Evolutionary conservation across 2,797 vertebrate genomes (phyloP).

Genomic region (Acanthurus leucopareius): DNA sequence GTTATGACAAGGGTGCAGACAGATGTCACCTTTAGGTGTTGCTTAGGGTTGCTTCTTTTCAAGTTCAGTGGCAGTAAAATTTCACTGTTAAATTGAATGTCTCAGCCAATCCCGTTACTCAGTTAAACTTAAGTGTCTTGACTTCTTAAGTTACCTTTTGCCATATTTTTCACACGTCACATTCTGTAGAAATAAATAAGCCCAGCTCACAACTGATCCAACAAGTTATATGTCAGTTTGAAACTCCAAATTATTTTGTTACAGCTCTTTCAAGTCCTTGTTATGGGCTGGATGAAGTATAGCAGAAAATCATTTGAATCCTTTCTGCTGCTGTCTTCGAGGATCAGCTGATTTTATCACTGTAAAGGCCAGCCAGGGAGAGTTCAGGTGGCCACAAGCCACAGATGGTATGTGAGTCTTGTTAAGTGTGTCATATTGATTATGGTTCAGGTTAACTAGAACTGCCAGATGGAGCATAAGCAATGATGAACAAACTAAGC

Average conservation of each 20-base stretch:
- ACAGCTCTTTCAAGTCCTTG: conserved; percentile 42
- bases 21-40: not conserved
- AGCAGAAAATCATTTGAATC: conserved; percentile 53
- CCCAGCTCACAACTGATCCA: conserved; percentile 15
- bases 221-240: conserved; percentile 24
- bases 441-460: conserved; percentile 35
- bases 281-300: conserved; percentile 38
- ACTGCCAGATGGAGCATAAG: conserved; percentile 52
- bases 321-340: conserved; percentile 50
- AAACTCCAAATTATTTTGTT: conserved; percentile 34
- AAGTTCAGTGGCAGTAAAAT: not conserved
- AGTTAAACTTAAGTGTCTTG: not conserved
- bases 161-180: not conserved
- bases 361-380: conserved; percentile 27
- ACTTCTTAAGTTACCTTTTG: not conserved
- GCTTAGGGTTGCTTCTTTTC: conserved; percentile 10
- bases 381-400: conserved; percentile 34
- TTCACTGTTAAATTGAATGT: not conserved
- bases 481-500: conserved; percentile 33
- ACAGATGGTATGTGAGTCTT: conserved; percentile 57
- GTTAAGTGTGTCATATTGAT: conserved; percentile 61
- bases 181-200: not conserved
- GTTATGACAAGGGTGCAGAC: not conserved
- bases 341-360: conserved; percentile 58
- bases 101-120: not conserved